Evolutionary conservation across 2,113 vertebrate species (phyloP).

Genomic region (Pituophis catenifer): DNA sequence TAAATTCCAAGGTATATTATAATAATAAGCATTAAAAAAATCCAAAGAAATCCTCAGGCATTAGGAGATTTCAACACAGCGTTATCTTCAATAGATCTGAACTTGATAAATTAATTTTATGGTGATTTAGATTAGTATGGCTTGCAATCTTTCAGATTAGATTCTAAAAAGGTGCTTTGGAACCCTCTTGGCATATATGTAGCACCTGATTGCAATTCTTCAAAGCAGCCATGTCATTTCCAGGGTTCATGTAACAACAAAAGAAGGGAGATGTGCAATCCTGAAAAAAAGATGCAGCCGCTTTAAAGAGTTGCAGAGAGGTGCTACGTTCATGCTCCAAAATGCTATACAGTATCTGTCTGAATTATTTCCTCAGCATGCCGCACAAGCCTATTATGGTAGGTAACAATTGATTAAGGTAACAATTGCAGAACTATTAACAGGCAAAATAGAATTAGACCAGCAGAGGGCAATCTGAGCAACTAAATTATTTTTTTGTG

Average conservation of each 20-base stretch:
- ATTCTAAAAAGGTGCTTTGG: not conserved
- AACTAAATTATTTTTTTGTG: not conserved
- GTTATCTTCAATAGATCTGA: not conserved
- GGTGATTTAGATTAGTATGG: not conserved
- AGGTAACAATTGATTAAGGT: not conserved
- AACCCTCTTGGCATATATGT: not conserved
- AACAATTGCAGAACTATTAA: not conserved
- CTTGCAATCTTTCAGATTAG: not conserved
- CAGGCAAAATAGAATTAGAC: not conserved
- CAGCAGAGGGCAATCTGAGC: constrained; percentile 37
- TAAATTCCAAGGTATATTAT: not conserved
- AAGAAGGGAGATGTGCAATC: not conserved
- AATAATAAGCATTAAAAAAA: not conserved
- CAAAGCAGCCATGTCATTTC: not conserved
- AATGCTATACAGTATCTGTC: not conserved
- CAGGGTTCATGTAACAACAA: not conserved
- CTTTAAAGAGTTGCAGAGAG: not conserved
- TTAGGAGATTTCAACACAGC: not conserved
- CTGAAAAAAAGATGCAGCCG: not conserved
- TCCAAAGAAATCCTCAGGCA: not conserved
- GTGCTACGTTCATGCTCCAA: not conserved
- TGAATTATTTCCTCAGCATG: not conserved
- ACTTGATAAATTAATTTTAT: not conserved
- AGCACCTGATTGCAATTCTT: not conserved
- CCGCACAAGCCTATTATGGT: not conserved